These are phyloP conservation scores for Centropristis striata DNA, from an alignment of 2,113 vertebrate species.

Conservation along the genomic window DNA sequence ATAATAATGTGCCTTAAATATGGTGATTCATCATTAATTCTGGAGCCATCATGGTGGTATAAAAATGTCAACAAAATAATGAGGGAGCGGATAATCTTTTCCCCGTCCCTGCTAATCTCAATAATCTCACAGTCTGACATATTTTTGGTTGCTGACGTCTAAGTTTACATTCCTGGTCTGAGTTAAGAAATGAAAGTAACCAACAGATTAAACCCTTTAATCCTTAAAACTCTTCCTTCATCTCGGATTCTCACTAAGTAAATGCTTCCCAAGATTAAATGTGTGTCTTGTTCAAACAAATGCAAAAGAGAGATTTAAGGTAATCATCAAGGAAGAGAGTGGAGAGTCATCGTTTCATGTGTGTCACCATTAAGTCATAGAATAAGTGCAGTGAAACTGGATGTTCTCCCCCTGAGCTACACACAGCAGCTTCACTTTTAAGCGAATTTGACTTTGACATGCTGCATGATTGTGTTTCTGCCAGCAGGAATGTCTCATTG, in stretches of 20 bases:
- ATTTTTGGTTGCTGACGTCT: slow-evolving; percentile 17
- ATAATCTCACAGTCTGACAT: slow-evolving; percentile 30
- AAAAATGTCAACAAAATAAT: neutral
- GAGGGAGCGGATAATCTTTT: slow-evolving; percentile 9
- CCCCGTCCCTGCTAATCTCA: neutral
- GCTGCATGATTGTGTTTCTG: slow-evolving; percentile 45
- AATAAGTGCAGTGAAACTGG: slow-evolving; percentile 14
- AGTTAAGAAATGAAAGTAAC: slow-evolving; percentile 58
- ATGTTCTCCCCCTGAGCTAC: slow-evolving; percentile 5
- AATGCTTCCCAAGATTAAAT: slow-evolving; percentile 6
- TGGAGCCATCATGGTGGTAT: neutral
- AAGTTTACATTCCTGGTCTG: slow-evolving; percentile 33
- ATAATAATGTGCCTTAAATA: neutral
- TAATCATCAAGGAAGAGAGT: slow-evolving; percentile 10
- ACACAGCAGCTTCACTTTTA: slow-evolving; percentile 13
- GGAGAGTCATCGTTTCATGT: neutral
- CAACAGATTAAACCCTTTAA: slow-evolving; percentile 57
- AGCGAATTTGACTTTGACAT: slow-evolving; percentile 21
- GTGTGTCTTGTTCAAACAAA: neutral
- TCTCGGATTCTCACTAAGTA: neutral
- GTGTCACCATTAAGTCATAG: slow-evolving; percentile 11
- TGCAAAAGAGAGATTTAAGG: neutral
- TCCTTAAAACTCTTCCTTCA: slow-evolving; percentile 39
- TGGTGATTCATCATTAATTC: neutral
- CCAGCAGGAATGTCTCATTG: slow-evolving; percentile 27